Evolutionary conservation across 2,888 invertebrate species (phyloP).

Genomic region (Xylophagus ater): DNA sequence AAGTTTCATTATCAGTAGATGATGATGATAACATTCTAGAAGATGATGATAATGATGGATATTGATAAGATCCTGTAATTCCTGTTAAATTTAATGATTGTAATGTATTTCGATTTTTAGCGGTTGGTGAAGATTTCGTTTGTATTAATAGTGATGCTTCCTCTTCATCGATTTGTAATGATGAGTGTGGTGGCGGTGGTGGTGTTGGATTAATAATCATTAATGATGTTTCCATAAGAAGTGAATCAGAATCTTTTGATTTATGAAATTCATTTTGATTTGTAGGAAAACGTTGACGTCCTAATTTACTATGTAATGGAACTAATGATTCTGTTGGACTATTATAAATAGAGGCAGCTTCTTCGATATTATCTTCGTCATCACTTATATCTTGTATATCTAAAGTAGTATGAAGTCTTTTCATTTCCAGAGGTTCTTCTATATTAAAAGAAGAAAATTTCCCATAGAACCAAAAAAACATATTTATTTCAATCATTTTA

Average conservation of each 20-base stretch:
- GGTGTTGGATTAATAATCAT: constrained; percentile 25
- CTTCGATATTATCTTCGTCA: constrained; percentile 27
- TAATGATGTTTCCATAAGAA: constrained; percentile 35
- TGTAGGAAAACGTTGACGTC: constrained; percentile 31
- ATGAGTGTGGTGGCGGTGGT: constrained; percentile 5
- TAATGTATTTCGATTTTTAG: no score
- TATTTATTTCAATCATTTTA: background rate
- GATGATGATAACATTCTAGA: constrained; percentile 3
- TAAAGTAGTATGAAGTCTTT: constrained; percentile 31
- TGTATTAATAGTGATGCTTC: no score
- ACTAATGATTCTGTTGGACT: constrained; percentile 15
- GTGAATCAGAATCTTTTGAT: constrained; percentile 23
- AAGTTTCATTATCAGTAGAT: constrained; percentile 1
- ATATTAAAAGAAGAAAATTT: background rate
- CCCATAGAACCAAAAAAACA: no score
- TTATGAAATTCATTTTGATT: constrained; percentile 23
- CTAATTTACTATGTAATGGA: constrained; percentile 29
- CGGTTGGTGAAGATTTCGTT: no score
- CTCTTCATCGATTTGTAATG: no score
- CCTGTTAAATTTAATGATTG: no score
- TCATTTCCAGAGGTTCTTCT: constrained; percentile 33
- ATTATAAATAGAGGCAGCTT: constrained; percentile 8
- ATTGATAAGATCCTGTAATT: no score
- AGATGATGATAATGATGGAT: no score
- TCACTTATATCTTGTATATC: constrained; percentile 33